phyloP scores from a whole-genome alignment of 2,113 vertebrate species.

The Spea multiplicata region DNA sequence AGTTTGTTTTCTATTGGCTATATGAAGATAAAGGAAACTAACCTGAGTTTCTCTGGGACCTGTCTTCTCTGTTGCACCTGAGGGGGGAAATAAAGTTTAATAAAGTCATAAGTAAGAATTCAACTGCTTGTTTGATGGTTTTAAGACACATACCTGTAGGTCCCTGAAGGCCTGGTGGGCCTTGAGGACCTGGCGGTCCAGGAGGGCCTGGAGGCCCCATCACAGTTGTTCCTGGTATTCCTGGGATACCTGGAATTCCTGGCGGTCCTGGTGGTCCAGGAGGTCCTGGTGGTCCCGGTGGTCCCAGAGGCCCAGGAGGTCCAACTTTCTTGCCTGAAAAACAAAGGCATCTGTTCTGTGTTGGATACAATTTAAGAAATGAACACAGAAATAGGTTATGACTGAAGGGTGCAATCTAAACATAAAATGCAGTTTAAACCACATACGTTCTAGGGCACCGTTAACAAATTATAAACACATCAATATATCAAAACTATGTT shows the following conservation, averaged over 20 bases:
- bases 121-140: too few species aligned
- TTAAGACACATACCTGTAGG: slow-evolving; percentile 66
- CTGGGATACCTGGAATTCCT: slow-evolving; percentile 89
- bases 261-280: slow-evolving; percentile 89
- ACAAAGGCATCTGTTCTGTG: slow-evolving; percentile 37
- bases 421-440: too few species aligned
- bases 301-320: slow-evolving; percentile 78
- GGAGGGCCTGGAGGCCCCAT: slow-evolving; percentile 88
- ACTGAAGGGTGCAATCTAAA: too few species aligned
- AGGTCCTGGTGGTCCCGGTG: slow-evolving; percentile 83
- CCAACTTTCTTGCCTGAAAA: slow-evolving; percentile 80
- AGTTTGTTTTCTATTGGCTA: too few species aligned
- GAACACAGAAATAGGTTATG: not conserved
- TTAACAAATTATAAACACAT: too few species aligned
- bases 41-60: slow-evolving; percentile 84
- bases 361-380: slow-evolving; percentile 4
- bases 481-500: too few species aligned
- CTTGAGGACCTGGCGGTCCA: slow-evolving; percentile 83
- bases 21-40: slow-evolving; percentile 47
- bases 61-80: slow-evolving; percentile 79
- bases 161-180: slow-evolving; percentile 77
- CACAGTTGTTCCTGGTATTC: slow-evolving; percentile 77
- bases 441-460: too few species aligned
- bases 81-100: slow-evolving; percentile 46
- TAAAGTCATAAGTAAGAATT: not conserved